Conservation (phyloP, 2,113 vertebrate genomes). For the Anas platyrhynchos region DNA sequence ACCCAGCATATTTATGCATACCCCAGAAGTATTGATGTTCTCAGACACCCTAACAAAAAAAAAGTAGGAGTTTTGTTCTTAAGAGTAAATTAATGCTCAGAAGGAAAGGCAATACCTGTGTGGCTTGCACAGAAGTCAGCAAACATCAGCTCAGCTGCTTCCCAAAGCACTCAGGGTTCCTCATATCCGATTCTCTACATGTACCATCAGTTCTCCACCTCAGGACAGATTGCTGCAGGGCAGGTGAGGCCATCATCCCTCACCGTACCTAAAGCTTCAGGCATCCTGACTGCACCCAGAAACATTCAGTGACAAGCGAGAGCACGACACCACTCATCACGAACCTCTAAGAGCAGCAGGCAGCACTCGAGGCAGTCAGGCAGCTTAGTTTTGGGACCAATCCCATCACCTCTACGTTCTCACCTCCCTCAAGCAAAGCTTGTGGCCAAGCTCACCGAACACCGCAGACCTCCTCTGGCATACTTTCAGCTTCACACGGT, state of each 20-base stretch:
- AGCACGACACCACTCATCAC: neutral
- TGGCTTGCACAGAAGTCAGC: no score
- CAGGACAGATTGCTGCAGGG: neutral
- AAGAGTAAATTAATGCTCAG: neutral
- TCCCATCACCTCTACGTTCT: neutral
- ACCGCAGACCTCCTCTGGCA: accelerated
- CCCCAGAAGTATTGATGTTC: neutral
- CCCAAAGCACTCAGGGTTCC: neutral
- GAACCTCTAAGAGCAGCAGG: neutral
- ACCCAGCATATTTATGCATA: neutral
- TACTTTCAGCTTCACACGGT: neutral
- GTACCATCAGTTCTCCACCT: neutral
- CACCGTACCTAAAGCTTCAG: neutral
- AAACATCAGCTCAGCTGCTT: neutral
- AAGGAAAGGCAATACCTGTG: neutral
- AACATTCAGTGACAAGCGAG: neutral
- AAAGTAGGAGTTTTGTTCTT: neutral
- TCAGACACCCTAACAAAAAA: neutral
- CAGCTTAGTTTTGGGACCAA: neutral
- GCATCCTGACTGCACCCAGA: neutral
- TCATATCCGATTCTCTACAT: neutral
- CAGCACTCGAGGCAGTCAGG: neutral
- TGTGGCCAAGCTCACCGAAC: neutral
- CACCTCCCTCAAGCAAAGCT: neutral
- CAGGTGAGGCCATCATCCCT: neutral